Percentiles rank a stretch among this genome's conserved stretches.
Evolutionary conservation across 2,113 vertebrate genomes (phyloP).

Genomic region (Rhabdornis inornatus): DNA sequence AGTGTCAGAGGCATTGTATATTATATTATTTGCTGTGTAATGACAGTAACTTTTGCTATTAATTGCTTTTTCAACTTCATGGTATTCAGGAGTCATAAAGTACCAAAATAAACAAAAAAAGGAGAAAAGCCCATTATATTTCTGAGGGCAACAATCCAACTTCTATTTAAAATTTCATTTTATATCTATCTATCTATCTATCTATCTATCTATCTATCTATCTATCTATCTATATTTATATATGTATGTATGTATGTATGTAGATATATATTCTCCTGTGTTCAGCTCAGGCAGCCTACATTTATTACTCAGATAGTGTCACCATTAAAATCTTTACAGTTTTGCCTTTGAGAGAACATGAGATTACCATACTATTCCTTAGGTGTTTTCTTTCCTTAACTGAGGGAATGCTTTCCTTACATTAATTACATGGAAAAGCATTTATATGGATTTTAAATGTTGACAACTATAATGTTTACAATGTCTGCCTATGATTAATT

Average conservation of each 20-base stretch:
- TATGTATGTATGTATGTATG: background rate
- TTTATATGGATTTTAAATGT: slow-evolving; percentile 1
- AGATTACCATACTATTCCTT: background rate
- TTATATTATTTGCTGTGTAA: background rate
- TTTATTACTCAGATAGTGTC: slow-evolving; percentile 24
- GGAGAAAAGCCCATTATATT: background rate
- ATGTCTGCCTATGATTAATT: background rate
- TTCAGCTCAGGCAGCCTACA: background rate
- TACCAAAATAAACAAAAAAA: background rate
- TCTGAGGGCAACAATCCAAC: background rate
- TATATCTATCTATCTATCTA: background rate
- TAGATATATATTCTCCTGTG: background rate
- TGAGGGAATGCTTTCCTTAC: background rate
- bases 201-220: background rate
- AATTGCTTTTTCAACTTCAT: background rate
- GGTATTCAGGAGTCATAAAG: background rate
- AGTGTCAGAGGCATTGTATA: background rate
- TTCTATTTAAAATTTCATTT: background rate
- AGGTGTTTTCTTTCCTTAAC: background rate
- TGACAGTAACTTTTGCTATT: background rate
- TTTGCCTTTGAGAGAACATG: slow-evolving; percentile 15
- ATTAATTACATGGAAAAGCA: background rate
- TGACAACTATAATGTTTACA: background rate
- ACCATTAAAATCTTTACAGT: slow-evolving; percentile 20
- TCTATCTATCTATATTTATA: background rate